Percentiles rank a stretch among this genome's conserved stretches.
These are phyloP conservation scores for Dioctria linearis DNA, from an alignment of 2,888 invertebrate species.

Conservation along the genomic window DNA sequence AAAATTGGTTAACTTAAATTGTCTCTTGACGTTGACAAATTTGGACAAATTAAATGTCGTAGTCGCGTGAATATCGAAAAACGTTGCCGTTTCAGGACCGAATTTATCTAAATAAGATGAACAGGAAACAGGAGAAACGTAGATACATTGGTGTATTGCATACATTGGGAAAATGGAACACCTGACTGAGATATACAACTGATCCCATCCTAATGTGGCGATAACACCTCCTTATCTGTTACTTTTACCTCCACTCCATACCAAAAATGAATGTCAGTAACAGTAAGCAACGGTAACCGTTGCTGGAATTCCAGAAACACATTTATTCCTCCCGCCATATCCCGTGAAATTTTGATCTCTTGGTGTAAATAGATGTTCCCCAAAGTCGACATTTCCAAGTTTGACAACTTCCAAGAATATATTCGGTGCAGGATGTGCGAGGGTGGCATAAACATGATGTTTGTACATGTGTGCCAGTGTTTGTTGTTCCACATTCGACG, in stretches of 20 bases:
- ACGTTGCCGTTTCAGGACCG: neutral
- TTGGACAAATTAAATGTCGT: constrained; percentile 33
- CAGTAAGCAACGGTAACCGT: constrained; percentile 25
- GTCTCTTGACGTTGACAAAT: constrained; percentile 26
- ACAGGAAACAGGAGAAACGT: neutral
- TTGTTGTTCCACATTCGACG: constrained; percentile 49
- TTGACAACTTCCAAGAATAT: constrained; percentile 16
- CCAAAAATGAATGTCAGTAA: constrained; percentile 2
- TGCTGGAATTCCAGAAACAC: constrained; percentile 25
- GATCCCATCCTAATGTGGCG: constrained; percentile 47
- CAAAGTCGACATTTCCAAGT: constrained; percentile 36
- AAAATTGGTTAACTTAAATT: constrained; percentile 10
- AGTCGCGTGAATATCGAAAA: neutral
- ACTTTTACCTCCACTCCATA: neutral
- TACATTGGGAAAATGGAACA: constrained; percentile 35
- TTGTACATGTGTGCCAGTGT: constrained; percentile 35
- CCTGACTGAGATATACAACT: constrained; percentile 41
- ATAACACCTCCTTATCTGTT: constrained; percentile 49
- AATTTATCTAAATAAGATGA: constrained; percentile 20
- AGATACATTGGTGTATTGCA: neutral
- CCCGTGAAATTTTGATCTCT: constrained; percentile 43
- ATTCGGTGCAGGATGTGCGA: neutral
- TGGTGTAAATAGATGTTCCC: constrained; percentile 22
- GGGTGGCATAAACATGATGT: constrained; percentile 21
- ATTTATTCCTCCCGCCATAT: constrained; percentile 1